These are phyloP conservation scores for Nebria ingens DNA, from an alignment of 1,140 invertebrate genomes.

Conservation along the genomic window DNA sequence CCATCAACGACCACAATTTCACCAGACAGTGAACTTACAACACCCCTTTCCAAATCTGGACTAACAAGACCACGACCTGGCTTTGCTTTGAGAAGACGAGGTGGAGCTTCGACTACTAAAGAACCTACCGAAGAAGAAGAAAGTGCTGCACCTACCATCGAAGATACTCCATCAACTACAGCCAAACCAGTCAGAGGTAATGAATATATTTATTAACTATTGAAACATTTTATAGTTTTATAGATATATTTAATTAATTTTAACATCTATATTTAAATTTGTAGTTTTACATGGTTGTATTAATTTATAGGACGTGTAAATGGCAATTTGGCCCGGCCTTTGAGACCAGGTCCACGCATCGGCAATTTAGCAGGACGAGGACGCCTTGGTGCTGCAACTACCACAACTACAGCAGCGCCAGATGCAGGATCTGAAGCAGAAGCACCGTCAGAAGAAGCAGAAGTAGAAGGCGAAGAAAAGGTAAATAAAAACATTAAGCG, in stretches of 20 bases:
- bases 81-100: conserved; percentile 41
- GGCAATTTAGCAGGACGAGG: conserved; percentile 41
- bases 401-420: conserved; percentile 37
- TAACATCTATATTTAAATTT: conserved; percentile 17
- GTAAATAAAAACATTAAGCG: conserved; percentile 18
- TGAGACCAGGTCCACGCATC: conserved; percentile 45
- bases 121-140: conserved; percentile 18
- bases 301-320: conserved; percentile 20
- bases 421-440: conserved; percentile 25
- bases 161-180: conserved; percentile 20
- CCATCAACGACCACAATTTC: conserved; percentile 24
- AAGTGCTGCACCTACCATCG: conserved; percentile 6
- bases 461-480: conserved; percentile 34
- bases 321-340: conserved; percentile 31
- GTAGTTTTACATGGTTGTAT: conserved; percentile 19
- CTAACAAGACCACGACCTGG: conserved; percentile 42
- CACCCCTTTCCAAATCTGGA: conserved; percentile 19
- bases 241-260: background rate
- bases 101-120: conserved; percentile 35
- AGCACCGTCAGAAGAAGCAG: conserved; percentile 34
- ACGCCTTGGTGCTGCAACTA: conserved; percentile 35
- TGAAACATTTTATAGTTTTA: background rate
- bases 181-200: conserved; percentile 24
- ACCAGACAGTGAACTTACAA: conserved; percentile 18
- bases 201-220: too few relatives aligned